phyloP scores from a whole-genome alignment of 2,113 vertebrate species.

The Alethe diademata region DNA sequence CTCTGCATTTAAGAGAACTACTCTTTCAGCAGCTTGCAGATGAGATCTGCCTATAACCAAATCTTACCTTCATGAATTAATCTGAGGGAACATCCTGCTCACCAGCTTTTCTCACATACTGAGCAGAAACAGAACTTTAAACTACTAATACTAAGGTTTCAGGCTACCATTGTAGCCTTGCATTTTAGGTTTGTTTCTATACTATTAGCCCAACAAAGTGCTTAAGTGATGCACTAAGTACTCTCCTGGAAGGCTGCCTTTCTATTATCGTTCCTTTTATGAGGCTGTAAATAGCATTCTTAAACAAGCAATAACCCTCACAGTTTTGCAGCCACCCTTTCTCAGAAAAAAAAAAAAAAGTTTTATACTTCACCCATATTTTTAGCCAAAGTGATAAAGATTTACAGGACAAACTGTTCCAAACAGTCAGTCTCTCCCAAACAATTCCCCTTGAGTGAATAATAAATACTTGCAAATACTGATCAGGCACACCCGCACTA shows the following conservation, averaged over 20 bases:
- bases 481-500: background rate
- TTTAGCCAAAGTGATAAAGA: background rate
- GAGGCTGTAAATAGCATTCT: conserved; percentile 57
- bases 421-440: background rate
- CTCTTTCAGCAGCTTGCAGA: background rate
- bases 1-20: background rate
- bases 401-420: background rate
- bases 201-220: background rate
- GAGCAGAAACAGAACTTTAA: background rate
- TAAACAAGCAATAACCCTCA: conserved; percentile 40
- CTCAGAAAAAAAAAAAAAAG: background rate
- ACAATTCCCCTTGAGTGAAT: background rate
- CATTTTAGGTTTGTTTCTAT: background rate
- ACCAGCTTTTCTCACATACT: background rate
- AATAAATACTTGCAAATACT: background rate
- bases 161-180: background rate
- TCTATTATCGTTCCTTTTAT: conserved; percentile 30
- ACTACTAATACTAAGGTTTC: background rate
- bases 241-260: conserved; percentile 29
- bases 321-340: background rate
- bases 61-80: background rate
- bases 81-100: background rate
- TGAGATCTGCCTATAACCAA: background rate
- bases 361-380: background rate
- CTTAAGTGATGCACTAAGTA: background rate